These are phyloP conservation scores for Nebria salina DNA, from an alignment of 2,888 invertebrate species.

Conservation along the genomic window DNA sequence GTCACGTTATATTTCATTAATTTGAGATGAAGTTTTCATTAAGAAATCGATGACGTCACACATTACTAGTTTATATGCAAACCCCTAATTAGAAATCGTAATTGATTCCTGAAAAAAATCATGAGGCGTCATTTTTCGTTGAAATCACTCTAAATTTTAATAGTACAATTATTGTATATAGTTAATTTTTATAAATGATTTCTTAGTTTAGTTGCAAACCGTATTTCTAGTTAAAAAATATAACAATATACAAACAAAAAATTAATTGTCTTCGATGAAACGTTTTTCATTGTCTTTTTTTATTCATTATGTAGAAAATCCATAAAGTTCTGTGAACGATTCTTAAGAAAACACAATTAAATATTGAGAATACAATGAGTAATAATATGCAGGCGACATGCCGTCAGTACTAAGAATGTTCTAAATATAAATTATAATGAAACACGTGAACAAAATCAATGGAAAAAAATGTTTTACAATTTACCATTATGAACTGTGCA, in stretches of 20 bases:
- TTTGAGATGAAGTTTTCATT: not conserved
- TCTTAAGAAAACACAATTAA: not conserved
- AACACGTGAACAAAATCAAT: constrained; percentile 1
- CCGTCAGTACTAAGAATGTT: not conserved
- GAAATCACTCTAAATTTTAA: no score
- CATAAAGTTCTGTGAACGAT: not conserved
- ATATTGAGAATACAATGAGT: not conserved
- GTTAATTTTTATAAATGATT: no score
- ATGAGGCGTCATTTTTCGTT: no score
- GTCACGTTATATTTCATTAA: not conserved
- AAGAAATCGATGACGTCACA: no score
- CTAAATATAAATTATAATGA: not conserved
- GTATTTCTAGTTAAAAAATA: not conserved
- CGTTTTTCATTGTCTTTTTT: not conserved
- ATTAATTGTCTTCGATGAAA: not conserved
- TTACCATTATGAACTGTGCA: not conserved
- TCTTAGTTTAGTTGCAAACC: no score
- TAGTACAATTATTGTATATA: no score
- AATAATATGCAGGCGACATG: not conserved
- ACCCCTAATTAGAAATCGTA: no score
- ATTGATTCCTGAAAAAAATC: no score
- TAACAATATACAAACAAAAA: not conserved
- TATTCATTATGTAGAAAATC: not conserved
- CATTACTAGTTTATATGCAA: no score
- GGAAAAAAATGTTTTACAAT: not conserved